These are phyloP conservation scores for Lophius piscatorius DNA, from an alignment of 2,113 vertebrate species.

Conservation along the genomic window DNA sequence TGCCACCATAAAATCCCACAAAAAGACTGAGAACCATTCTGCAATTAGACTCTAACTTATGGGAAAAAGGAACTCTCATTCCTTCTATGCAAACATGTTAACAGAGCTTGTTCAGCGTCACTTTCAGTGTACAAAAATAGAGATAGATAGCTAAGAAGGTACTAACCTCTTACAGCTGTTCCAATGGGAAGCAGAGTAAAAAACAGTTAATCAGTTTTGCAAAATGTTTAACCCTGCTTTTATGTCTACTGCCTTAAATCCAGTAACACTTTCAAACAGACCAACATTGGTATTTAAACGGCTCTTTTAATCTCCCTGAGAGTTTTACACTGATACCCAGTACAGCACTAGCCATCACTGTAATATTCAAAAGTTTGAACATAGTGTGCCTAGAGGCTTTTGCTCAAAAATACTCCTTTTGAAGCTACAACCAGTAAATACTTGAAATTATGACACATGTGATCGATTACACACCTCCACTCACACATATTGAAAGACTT, in stretches of 20 bases:
- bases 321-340: no score
- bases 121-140: neutral
- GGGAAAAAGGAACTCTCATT: neutral
- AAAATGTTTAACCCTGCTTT: no score
- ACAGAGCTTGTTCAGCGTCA: slow-evolving; percentile 19
- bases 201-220: neutral
- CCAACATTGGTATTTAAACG: no score
- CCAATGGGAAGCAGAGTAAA: neutral
- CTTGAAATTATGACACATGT: no score
- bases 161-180: slow-evolving; percentile 37
- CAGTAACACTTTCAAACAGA: no score
- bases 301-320: no score
- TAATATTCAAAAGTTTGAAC: no score
- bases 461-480: neutral
- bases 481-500: neutral
- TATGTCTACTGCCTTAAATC: no score
- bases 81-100: slow-evolving; percentile 11
- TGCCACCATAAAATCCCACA: slow-evolving; percentile 31
- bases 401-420: no score
- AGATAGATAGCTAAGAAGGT: slow-evolving; percentile 5
- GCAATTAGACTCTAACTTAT: slow-evolving; percentile 26
- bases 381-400: no score
- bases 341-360: no score
- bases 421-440: no score
- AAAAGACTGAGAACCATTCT: slow-evolving; percentile 23